A percentile compares a stretch with the other conserved stretches of the same genome.
These are phyloP conservation scores for Matsumurasca onukii DNA, from an alignment of 1,140 invertebrate species.

Conservation along the genomic window DNA sequence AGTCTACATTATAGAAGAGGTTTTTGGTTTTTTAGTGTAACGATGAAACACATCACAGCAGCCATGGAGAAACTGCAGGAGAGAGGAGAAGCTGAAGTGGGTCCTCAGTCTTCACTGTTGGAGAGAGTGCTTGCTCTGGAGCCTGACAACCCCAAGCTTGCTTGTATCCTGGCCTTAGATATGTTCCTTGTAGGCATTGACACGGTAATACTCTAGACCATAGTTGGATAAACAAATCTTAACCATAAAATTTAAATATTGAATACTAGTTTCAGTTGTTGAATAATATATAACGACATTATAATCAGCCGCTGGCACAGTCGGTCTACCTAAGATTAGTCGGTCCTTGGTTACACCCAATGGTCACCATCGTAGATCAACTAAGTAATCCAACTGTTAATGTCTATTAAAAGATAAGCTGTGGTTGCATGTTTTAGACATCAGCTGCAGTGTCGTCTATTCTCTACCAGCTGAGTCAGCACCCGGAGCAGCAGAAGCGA, in stretches of 20 bases:
- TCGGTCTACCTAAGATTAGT: too few species aligned
- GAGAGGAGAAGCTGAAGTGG: conserved; percentile 48
- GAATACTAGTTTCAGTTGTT: not conserved
- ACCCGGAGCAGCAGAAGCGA: conserved; percentile 70
- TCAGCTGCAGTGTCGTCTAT: conserved; percentile 76
- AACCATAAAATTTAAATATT: not conserved
- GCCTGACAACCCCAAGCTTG: conserved; percentile 64
- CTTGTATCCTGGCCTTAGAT: conserved; percentile 76
- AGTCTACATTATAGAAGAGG: too few species aligned
- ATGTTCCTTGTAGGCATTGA: conserved; percentile 85
- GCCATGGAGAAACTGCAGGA: conserved; percentile 51
- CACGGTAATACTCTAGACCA: conserved; percentile 59
- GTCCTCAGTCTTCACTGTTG: conserved; percentile 59
- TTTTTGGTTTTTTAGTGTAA: conserved; percentile 57
- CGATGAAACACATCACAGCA: conserved; percentile 59
- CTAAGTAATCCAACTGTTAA: too few species aligned
- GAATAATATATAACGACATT: not conserved
- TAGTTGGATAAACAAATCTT: not conserved
- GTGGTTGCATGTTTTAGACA: too few species aligned
- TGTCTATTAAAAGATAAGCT: too few species aligned
- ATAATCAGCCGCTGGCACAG: too few species aligned
- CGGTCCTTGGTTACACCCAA: too few species aligned
- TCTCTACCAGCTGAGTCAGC: conserved; percentile 75
- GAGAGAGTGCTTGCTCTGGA: conserved; percentile 60
- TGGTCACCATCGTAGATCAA: too few species aligned